Evolutionary conservation across 2,113 vertebrate species (phyloP), one percentile per base, ranked within the genome.

Genomic region (Syrrhaptes paradoxus): DNA sequence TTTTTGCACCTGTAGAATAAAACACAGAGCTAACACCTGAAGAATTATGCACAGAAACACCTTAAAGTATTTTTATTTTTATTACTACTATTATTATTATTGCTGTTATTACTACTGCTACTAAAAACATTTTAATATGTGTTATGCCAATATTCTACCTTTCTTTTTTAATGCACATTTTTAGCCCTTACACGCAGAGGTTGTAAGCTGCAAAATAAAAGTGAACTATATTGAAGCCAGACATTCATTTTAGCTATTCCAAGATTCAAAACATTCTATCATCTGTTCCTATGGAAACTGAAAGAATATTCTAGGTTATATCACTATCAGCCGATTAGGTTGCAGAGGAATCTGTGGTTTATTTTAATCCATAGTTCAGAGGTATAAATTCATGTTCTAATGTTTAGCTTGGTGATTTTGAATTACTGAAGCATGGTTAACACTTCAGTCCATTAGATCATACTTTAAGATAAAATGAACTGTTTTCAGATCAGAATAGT

Each of bases 241-340:
- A 97, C 87, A 90, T 85, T 87, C 93, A 80, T 91, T 97, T 96
- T 71, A 93, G 84, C 70, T 97, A 68, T 89, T 95, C 92, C 91
- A 96, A 95, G 93, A 95, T 89, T 94, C 97, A 92, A 97, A 97
- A 97, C 79, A 95, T 93, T 97, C 87, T 92, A 93, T 96, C 94
- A 97, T 96, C 96, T 96, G 97, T 97, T 97, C 97, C 97, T 97
- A 97, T 97, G 97, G 97, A 97, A 97, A 97, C 97, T 82, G 92
- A 97, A 97, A 93, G 95, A 96, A 97, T 97, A 97, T 97, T 97
- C 97, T 97, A 97, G 97, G 97, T 96, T 97, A 96, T 96, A 97
- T 93, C 95, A 94, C 93, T 96, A 97, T 96, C 97, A 94, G 94
- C 90, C 95, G 89, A 97, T 96, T 96, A 97, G 88, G 93, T 48